Conservation (phyloP, 2,797 vertebrate species). For the Sebastes taczanowskii region DNA sequence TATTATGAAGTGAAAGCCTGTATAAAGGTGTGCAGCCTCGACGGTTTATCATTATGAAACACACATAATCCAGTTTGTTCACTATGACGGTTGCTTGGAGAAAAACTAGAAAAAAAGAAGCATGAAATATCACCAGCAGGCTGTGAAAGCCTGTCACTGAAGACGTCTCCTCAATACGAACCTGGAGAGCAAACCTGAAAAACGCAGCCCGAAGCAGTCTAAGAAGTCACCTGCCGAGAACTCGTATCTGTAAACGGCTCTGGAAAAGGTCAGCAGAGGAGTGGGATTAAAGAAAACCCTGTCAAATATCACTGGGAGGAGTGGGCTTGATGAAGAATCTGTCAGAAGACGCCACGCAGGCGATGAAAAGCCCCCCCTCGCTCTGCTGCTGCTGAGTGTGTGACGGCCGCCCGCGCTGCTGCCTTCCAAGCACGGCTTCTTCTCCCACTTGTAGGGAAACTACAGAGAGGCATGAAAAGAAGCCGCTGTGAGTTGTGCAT, state of each 20-base stretch:
- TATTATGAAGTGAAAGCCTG: background rate
- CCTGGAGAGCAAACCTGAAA: slow-evolving; percentile 4
- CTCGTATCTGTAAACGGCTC: background rate
- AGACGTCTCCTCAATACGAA: background rate
- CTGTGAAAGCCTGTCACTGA: slow-evolving; percentile 4
- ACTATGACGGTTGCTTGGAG: background rate
- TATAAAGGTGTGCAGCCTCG: slow-evolving; percentile 19
- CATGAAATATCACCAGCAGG: background rate
- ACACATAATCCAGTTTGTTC: background rate
- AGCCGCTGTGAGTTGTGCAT: background rate
- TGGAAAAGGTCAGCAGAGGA: slow-evolving; percentile 26
- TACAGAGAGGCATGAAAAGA: slow-evolving; percentile 8
- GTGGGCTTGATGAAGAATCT: slow-evolving; percentile 6
- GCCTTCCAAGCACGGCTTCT: slow-evolving; percentile 5
- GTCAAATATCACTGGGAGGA: slow-evolving; percentile 1
- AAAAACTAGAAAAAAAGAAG: background rate
- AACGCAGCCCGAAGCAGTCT: background rate
- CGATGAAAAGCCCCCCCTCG: background rate
- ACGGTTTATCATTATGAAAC: background rate
- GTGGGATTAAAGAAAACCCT: slow-evolving; percentile 13
- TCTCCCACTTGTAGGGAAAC: background rate
- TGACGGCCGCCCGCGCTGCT: background rate
- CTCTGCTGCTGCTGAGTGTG: background rate
- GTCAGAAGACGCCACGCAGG: background rate
- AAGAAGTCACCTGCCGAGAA: background rate